A percentile compares a stretch with the other conserved stretches of the same genome.
Evolutionary conservation across 1,140 invertebrate genomes (phyloP).

Genomic region (Caerostris extrusa): DNA sequence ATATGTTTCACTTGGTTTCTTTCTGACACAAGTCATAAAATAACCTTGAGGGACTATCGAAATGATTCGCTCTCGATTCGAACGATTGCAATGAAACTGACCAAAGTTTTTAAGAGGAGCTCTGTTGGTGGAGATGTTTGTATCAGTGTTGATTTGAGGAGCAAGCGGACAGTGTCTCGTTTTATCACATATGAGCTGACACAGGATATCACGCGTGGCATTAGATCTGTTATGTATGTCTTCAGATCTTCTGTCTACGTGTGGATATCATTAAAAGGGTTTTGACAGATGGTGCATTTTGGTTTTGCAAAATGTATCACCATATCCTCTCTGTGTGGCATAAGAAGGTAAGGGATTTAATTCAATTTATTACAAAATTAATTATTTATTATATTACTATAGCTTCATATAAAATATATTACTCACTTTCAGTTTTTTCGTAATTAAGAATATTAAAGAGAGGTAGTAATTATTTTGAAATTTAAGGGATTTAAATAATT

Average conservation of each 20-base stretch:
- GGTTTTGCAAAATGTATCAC: background rate
- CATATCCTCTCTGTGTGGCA: background rate
- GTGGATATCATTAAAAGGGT: background rate
- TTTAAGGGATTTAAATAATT: too few relatives aligned
- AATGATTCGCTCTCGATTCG: conserved; percentile 12
- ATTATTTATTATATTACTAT: too few relatives aligned
- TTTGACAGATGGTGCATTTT: background rate
- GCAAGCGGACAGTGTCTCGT: background rate
- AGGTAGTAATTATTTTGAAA: background rate
- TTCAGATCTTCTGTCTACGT: background rate
- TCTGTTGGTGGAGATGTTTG: background rate
- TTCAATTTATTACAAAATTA: too few relatives aligned
- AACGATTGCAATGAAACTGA: background rate
- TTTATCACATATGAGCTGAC: background rate
- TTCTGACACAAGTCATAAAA: background rate
- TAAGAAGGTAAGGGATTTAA: conserved; percentile 1
- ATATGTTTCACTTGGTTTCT: conserved; percentile 52
- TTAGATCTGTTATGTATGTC: background rate
- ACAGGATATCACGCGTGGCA: background rate
- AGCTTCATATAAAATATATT: too few relatives aligned
- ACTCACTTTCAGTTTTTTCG: too few relatives aligned
- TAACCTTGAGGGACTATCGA: conserved; percentile 39
- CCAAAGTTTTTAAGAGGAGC: conserved; percentile 35
- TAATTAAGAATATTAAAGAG: too few relatives aligned
- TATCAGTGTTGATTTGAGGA: conserved; percentile 5